A percentile compares a stretch with the other conserved stretches of the same genome.
phyloP scores from a whole-genome alignment of 2,113 vertebrate genomes.

The Glaucomys volans region DNA sequence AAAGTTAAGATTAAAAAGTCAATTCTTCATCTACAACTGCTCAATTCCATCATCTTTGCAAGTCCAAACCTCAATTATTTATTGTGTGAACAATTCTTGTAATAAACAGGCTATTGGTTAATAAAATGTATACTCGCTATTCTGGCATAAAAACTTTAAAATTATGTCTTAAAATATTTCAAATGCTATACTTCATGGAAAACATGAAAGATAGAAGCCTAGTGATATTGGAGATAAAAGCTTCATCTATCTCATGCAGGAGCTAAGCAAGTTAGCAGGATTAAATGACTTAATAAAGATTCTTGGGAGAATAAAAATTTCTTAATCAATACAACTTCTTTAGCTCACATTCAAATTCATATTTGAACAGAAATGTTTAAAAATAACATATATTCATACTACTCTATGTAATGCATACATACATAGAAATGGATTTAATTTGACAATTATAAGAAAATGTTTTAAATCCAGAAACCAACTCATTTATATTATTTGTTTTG shows the following conservation, averaged over 20 bases:
- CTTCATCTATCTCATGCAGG: background rate
- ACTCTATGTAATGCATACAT: background rate
- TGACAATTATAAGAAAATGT: background rate
- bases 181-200: background rate
- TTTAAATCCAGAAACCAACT: background rate
- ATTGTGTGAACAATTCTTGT: background rate
- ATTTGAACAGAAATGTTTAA: background rate
- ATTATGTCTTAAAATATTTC: background rate
- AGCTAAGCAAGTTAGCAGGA: background rate
- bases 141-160: background rate
- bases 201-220: background rate
- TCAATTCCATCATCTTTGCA: background rate
- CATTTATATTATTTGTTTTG: conserved; percentile 21
- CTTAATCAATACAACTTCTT: background rate
- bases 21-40: background rate
- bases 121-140: conserved; percentile 34
- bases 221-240: accelerated
- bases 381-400: conserved; percentile 3
- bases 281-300: background rate
- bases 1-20: background rate
- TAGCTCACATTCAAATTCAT: background rate
- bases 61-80: background rate
- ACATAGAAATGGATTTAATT: background rate
- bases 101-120: conserved; percentile 28
- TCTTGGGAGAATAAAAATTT: background rate